Percentiles rank a stretch among this genome's conserved stretches.
These are phyloP conservation scores for Himalopsyche tibetana DNA, from an alignment of 2,888 invertebrate genomes.

Conservation along the genomic window DNA sequence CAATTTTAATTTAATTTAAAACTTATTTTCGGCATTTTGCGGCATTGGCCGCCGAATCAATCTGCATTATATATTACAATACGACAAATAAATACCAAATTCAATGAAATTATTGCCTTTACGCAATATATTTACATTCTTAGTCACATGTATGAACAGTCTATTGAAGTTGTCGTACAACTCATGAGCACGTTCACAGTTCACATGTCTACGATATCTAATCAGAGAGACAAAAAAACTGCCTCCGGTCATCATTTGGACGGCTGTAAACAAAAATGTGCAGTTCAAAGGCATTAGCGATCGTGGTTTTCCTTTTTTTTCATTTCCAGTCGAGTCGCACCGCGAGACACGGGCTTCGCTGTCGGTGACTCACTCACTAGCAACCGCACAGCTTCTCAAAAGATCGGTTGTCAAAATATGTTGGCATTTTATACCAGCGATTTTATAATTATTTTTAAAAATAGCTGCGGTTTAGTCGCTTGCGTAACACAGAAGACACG, in stretches of 20 bases:
- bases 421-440: neutral
- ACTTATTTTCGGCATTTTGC: too few species aligned
- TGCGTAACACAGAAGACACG: too few species aligned
- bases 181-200: neutral
- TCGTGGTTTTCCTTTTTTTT: neutral
- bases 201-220: neutral
- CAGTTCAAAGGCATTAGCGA: conserved; percentile 16
- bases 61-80: too few species aligned
- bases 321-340: neutral
- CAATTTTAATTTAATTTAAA: too few species aligned
- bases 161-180: neutral
- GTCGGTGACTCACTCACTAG: conserved; percentile 5
- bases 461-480: too few species aligned
- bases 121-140: neutral
- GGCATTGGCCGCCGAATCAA: too few species aligned
- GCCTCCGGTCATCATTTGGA: conserved; percentile 28
- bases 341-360: conserved; percentile 12
- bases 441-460: too few species aligned
- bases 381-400: neutral
- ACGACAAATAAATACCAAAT: too few species aligned
- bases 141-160: neutral
- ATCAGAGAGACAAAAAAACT: conserved; percentile 17
- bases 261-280: conserved; percentile 18
- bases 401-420: neutral
- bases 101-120: too few species aligned